Conservation (phyloP, 2,797 vertebrate species). For the Yasuhikotakia modesta region DNA sequence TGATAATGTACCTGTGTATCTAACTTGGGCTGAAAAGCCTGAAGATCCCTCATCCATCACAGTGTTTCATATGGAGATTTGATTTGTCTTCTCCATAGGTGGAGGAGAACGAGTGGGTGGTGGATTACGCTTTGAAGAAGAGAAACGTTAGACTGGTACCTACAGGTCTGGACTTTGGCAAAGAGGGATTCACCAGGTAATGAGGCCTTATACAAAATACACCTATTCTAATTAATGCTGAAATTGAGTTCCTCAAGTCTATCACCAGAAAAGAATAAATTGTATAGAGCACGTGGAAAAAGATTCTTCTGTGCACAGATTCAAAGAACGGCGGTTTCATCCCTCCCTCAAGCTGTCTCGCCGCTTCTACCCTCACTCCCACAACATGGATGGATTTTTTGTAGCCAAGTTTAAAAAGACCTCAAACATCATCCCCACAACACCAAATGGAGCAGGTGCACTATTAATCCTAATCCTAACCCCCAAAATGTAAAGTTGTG, state of each 20-base stretch:
- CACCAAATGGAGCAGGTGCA: constrained; percentile 69
- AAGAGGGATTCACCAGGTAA: constrained; percentile 94
- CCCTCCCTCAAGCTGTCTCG: constrained; percentile 82
- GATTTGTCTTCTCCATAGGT: constrained; percentile 74
- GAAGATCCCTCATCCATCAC: neutral
- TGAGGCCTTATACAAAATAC: neutral
- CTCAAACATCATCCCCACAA: constrained; percentile 85
- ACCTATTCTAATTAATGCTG: neutral
- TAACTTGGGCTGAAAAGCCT: neutral
- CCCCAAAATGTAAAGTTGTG: neutral
- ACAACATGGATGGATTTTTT: constrained; percentile 99
- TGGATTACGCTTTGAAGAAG: constrained; percentile 96
- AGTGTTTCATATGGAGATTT: neutral
- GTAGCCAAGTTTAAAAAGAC: constrained; percentile 97
- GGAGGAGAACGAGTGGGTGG: constrained; percentile 98
- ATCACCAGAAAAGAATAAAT: neutral
- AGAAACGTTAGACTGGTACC: constrained; percentile 94
- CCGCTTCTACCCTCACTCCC: constrained; percentile 94
- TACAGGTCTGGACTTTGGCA: constrained; percentile 94
- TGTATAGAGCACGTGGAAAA: neutral
- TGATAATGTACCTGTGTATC: no score
- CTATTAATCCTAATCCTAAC: neutral
- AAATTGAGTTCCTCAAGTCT: neutral
- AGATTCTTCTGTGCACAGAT: constrained; percentile 71
- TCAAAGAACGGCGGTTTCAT: constrained; percentile 91